Evolutionary conservation across 2,113 vertebrate genomes (phyloP).

Genomic region (Cichladusa arquata): DNA sequence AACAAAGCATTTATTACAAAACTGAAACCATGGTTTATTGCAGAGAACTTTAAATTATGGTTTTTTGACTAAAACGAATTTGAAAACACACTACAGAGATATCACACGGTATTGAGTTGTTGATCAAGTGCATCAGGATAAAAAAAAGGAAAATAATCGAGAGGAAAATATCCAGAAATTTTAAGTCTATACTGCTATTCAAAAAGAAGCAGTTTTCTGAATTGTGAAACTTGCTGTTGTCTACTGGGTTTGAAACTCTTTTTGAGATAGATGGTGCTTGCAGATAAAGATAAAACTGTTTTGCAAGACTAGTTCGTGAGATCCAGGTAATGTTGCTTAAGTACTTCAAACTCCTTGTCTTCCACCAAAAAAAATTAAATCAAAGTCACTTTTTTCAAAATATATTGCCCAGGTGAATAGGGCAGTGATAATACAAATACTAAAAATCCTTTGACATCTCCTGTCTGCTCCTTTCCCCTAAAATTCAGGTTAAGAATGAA

Average conservation of each 20-base stretch:
- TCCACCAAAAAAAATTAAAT: not conserved
- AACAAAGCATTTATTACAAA: not conserved
- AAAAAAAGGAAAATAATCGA: not conserved
- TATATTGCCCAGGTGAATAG: not conserved
- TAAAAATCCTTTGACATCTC: rapidly evolving
- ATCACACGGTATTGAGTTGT: rapidly evolving
- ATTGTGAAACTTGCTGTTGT: not conserved
- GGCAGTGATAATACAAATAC: not conserved
- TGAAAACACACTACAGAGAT: not conserved
- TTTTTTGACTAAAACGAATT: not conserved
- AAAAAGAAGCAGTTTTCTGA: not conserved
- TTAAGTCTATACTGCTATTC: not conserved
- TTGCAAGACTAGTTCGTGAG: not conserved
- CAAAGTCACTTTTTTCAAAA: not conserved
- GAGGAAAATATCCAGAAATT: not conserved
- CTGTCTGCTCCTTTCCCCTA: not conserved
- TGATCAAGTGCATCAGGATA: not conserved
- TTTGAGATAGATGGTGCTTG: not conserved
- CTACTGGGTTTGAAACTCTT: not conserved
- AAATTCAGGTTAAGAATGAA: not conserved
- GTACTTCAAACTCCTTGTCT: not conserved
- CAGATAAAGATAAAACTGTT: not conserved
- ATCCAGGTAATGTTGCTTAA: not conserved
- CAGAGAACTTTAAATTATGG: not conserved
- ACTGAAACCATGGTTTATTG: not conserved